Conservation (phyloP, 2,797 vertebrate species). For the Anguilla pacifica region DNA sequence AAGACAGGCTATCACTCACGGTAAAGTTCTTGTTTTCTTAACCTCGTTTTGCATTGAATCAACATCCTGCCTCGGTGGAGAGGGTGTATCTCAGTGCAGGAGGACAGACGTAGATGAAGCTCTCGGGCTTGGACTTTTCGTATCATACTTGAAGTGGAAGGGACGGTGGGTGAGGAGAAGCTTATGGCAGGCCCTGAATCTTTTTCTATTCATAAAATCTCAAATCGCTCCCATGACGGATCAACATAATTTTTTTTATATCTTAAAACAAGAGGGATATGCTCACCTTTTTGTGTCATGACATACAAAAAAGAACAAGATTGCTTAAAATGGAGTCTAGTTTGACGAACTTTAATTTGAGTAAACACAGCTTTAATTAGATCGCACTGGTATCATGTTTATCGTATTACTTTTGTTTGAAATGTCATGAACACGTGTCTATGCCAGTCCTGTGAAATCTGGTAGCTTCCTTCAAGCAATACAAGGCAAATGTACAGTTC, state of each 20-base stretch:
- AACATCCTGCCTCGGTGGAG: conserved; percentile 70
- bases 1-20: conserved; percentile 70
- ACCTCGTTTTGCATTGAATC: conserved; percentile 69
- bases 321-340: background rate
- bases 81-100: background rate
- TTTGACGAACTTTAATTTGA: background rate
- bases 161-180: conserved; percentile 35
- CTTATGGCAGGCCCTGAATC: background rate
- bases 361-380: background rate
- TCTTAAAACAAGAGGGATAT: background rate
- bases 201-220: background rate
- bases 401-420: background rate
- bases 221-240: background rate
- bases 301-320: background rate
- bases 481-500: background rate
- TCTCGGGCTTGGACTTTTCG: conserved; percentile 60
- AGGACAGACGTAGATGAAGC: conserved; percentile 64
- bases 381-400: background rate
- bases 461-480: background rate
- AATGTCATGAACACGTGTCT: background rate
- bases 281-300: background rate
- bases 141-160: conserved; percentile 23
- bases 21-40: conserved; percentile 71
- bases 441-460: background rate
- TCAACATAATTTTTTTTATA: background rate